These are phyloP conservation scores for Cyprinella venusta DNA, from an alignment of 2,797 vertebrate genomes.

Conservation along the genomic window DNA sequence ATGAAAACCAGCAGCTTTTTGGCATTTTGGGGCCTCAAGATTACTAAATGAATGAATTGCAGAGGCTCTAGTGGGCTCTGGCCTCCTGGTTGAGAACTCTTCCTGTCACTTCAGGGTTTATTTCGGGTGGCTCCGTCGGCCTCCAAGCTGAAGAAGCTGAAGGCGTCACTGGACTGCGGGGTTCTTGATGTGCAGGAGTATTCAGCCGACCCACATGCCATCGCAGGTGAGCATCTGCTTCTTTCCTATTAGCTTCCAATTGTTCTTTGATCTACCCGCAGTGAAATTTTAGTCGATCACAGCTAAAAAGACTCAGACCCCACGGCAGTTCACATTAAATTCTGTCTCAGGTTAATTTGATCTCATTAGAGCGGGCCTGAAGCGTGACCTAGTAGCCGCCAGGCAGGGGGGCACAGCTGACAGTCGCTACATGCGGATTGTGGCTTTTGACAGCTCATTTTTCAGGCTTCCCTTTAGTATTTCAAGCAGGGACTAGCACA, in stretches of 20 bases:
- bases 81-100: background rate
- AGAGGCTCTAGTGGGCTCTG: background rate
- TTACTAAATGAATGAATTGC: background rate
- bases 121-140: constrained; percentile 96
- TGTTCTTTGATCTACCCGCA: background rate
- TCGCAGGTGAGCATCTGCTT: constrained; percentile 84
- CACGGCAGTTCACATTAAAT: constrained; percentile 35
- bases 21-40: background rate
- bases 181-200: constrained; percentile 97
- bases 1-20: no score
- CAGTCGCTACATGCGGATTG: background rate
- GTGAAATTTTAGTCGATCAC: background rate
- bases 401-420: constrained; percentile 10
- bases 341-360: constrained; percentile 42
- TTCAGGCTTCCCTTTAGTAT: constrained; percentile 25
- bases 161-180: constrained; percentile 96
- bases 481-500: constrained; percentile 8
- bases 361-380: constrained; percentile 43
- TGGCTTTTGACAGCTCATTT: constrained; percentile 42
- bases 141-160: constrained; percentile 98
- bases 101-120: constrained; percentile 82
- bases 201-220: constrained; percentile 94
- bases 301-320: constrained; percentile 24
- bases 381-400: constrained; percentile 11
- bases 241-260: background rate